Percentiles rank a stretch among this genome's conserved stretches.
These are phyloP conservation scores for Donacobius atricapilla DNA, from an alignment of 2,113 vertebrate species.

Conservation along the genomic window DNA sequence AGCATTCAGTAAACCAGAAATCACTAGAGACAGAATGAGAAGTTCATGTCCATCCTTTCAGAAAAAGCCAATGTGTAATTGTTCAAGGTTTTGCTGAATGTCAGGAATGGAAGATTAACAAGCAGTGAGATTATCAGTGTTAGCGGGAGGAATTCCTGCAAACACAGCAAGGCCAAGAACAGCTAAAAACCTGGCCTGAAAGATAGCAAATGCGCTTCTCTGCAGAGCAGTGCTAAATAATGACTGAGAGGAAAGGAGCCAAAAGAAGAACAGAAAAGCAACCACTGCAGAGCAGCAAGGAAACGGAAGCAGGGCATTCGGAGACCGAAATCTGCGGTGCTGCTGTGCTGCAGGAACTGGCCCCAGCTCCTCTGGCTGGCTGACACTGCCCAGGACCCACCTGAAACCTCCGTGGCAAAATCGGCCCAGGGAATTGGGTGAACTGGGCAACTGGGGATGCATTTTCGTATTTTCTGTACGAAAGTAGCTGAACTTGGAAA, in stretches of 20 bases:
- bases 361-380: neutral
- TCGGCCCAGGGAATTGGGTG: neutral
- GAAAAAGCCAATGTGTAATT: neutral
- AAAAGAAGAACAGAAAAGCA: neutral
- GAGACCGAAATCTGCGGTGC: neutral
- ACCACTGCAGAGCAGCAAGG: neutral
- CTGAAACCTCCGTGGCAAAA: neutral
- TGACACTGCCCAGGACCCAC: neutral
- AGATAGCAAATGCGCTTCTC: slow-evolving; percentile 14
- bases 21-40: neutral
- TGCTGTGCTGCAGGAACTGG: accelerated
- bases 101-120: slow-evolving; percentile 24
- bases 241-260: neutral
- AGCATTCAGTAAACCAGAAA: neutral
- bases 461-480: neutral
- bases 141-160: neutral
- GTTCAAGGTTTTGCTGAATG: slow-evolving; percentile 24
- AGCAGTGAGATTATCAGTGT: neutral
- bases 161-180: slow-evolving; percentile 6
- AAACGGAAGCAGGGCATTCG: accelerated
- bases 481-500: neutral
- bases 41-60: neutral
- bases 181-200: slow-evolving; percentile 16
- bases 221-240: neutral
- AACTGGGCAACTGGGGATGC: neutral